Evolutionary conservation across 2,113 vertebrate genomes (phyloP).

Genomic region (Clarias magur): DNA sequence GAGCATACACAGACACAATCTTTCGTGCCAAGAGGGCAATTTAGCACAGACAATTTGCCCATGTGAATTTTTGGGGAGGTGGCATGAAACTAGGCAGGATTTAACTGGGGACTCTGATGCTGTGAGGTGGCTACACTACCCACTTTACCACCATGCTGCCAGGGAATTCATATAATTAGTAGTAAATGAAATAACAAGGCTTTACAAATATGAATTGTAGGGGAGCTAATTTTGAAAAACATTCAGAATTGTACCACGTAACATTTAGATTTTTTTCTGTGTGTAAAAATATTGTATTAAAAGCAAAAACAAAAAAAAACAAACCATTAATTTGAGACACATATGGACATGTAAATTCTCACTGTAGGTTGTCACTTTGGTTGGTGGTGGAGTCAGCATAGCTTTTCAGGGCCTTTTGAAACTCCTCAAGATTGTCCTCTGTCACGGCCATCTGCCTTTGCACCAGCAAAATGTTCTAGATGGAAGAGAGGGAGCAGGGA

Average conservation of each 20-base stretch:
- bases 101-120: background rate
- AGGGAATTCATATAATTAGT: background rate
- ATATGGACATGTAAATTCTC: conserved; percentile 63
- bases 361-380: conserved; percentile 88
- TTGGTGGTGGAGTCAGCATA: conserved; percentile 80
- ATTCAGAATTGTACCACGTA: background rate
- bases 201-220: background rate
- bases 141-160: background rate
- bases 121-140: background rate
- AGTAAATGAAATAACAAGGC: background rate
- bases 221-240: background rate
- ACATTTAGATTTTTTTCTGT: background rate
- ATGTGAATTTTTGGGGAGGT: background rate
- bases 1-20: background rate
- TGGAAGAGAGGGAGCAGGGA: background rate
- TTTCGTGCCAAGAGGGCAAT: background rate
- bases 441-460: conserved; percentile 88
- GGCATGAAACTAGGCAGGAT: background rate
- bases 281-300: background rate
- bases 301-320: background rate
- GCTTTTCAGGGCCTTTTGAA: conserved; percentile 79
- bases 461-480: conserved; percentile 88
- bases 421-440: conserved; percentile 76
- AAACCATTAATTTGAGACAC: background rate
- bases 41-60: background rate